phyloP scores from a whole-genome alignment of 2,113 vertebrate species.

The Merops nubicus region DNA sequence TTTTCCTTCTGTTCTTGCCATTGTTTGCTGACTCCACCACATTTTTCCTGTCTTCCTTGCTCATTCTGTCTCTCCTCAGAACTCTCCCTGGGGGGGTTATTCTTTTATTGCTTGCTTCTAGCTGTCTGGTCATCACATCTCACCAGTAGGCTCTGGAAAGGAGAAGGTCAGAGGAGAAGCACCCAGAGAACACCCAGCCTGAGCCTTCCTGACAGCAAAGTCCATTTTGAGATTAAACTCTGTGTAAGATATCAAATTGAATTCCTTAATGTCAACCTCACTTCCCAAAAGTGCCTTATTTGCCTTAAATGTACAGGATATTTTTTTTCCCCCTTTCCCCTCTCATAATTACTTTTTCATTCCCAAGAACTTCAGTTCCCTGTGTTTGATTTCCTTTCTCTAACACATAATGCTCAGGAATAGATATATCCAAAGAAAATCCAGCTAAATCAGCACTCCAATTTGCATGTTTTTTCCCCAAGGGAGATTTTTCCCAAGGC shows the following conservation, averaged over 20 bases:
- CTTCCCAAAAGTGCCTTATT: not conserved
- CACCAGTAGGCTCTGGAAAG: not conserved
- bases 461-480: not conserved
- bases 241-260: not conserved
- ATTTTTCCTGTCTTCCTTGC: no score
- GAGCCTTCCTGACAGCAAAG: not conserved
- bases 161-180: not conserved
- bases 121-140: not conserved
- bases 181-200: not conserved
- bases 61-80: not conserved
- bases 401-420: not conserved
- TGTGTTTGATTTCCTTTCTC: not conserved
- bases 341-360: not conserved
- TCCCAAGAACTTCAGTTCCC: not conserved
- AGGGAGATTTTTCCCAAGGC: not conserved
- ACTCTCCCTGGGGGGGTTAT: not conserved
- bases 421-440: not conserved
- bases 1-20: not conserved
- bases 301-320: not conserved
- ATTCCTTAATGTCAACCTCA: not conserved
- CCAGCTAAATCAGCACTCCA: not conserved
- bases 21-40: not conserved
- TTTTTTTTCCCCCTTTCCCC: no score
- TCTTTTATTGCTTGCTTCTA: not conserved
- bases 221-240: not conserved